A percentile compares a stretch with the other conserved stretches of the same genome.
Conservation (phyloP, 2,888 invertebrate genomes). For the Sialis lutaria region DNA sequence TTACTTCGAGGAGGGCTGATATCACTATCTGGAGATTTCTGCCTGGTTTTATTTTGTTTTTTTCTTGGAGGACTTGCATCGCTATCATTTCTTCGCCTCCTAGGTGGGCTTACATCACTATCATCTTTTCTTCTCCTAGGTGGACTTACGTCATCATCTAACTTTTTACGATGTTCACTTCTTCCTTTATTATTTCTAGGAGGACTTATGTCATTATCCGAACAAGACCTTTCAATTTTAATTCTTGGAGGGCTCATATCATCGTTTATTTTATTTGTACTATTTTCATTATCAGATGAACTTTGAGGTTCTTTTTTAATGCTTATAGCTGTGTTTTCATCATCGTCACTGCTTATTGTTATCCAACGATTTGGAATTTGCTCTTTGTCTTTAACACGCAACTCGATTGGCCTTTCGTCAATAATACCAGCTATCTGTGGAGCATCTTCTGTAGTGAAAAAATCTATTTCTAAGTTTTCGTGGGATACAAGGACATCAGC, state of each 20-base stretch:
- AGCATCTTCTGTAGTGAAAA: conserved; percentile 68
- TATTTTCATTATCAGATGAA: not conserved
- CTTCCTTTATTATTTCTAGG: conserved; percentile 3
- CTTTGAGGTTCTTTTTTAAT: conserved; percentile 24
- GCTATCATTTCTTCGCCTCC: conserved; percentile 14
- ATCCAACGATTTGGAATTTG: conserved; percentile 5
- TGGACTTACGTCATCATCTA: conserved; percentile 2
- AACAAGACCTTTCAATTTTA: not conserved
- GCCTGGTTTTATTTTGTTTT: conserved; percentile 13
- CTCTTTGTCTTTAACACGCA: conserved; percentile 18
- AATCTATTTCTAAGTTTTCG: conserved; percentile 44
- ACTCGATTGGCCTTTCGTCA: conserved; percentile 60
- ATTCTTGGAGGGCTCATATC: not conserved
- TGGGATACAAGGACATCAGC: conserved; percentile 42
- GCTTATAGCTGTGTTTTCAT: conserved; percentile 30
- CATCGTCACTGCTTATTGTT: conserved; percentile 20
- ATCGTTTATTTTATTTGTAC: not conserved
- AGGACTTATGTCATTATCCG: conserved; percentile 2
- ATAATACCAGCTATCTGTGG: conserved; percentile 79
- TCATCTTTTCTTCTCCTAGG: conserved; percentile 12
- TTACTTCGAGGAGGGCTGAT: conserved; percentile 13
- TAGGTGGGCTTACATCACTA: conserved; percentile 15
- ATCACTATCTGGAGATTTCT: conserved; percentile 13
- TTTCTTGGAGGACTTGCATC: conserved; percentile 21
- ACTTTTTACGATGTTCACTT: conserved; percentile 4